Base-by-base conservation (phyloP, 2,797 vertebrate genomes). In the Borostomias antarcticus region DNA sequence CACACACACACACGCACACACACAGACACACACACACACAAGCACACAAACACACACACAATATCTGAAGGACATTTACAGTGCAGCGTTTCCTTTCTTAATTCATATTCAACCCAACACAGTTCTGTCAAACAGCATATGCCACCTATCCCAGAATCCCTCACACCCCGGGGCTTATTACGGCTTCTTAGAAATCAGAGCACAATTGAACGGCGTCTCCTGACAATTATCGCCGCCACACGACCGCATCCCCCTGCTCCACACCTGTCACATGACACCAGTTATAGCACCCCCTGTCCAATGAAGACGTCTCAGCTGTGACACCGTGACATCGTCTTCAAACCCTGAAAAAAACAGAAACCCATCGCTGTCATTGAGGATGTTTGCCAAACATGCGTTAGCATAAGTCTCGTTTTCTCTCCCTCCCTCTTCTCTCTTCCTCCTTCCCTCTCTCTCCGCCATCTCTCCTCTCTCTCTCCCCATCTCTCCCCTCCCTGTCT, bases 331-430 rank as follows among this genome's bases (percentile, higher is more conserved):
- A n/a, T n/a, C n/a, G n/a, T n/a, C n/a, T n/a, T n/a, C n/a, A n/a
- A n/a, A n/a, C n/a, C n/a, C n/a, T n/a, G n/a, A n/a, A n/a, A n/a
- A n/a, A n/a, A n/a, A n/a, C n/a, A n/a, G n/a, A n/a, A n/a, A n/a
- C n/a, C n/a, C n/a, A n/a, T n/a, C n/a, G n/a, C n/a, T n/a, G n/a
- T n/a, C n/a, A n/a, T n/a, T n/a, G n/a, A n/a, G n/a, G n/a, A n/a
- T n/a, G n/a, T n/a, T 65, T 77, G 82, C 60, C 66, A 68, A 58
- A 64, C 21, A 17, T 6, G 50, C 23, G 85, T 90, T 85, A 87
- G 79, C 82, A 88, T 88, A 77, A 61, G 21, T 10, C 59, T 43
- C 51, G 23, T 70, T 40, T 64, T 37, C 11, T 33, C 48, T n/a
- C 6, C 19, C 56, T 2, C 11, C 9, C 50, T 70, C 69, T 59